Conservation (phyloP, 1,140 invertebrate genomes). For the Atta colombica region DNA sequence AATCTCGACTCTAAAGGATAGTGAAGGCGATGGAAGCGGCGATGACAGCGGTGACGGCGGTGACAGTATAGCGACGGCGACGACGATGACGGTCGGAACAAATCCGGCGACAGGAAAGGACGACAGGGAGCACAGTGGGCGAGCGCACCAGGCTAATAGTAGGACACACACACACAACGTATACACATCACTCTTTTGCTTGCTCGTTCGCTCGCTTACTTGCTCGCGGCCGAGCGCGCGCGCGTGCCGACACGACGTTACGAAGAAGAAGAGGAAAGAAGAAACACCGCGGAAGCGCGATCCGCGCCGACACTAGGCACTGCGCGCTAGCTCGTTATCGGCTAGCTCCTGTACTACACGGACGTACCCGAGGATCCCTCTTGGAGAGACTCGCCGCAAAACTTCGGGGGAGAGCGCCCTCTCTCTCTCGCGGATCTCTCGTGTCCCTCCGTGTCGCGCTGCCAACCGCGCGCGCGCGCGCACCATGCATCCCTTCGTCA, state of each 20-base stretch:
- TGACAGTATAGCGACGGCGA: too few species aligned
- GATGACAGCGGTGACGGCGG: background rate
- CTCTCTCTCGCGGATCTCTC: constrained; percentile 52
- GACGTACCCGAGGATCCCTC: constrained; percentile 69
- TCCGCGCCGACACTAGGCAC: constrained; percentile 70
- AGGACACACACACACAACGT: constrained; percentile 63
- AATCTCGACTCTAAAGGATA: background rate
- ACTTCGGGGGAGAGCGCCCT: constrained; percentile 68
- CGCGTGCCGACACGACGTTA: constrained; percentile 44
- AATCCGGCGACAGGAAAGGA: constrained; percentile 52
- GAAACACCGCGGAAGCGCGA: constrained; percentile 64
- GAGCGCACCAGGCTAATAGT: constrained; percentile 50
- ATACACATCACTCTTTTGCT: constrained; percentile 47
- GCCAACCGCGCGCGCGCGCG: constrained; percentile 53
- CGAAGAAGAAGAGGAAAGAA: constrained; percentile 44
- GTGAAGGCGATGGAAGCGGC: too few species aligned
- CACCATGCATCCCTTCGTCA: constrained; percentile 31
- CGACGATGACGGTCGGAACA: constrained; percentile 36
- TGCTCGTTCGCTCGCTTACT: constrained; percentile 9
- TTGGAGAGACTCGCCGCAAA: constrained; percentile 68
- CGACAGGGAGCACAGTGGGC: constrained; percentile 44
- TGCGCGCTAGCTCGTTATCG: constrained; percentile 67
- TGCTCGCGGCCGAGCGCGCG: constrained; percentile 49
- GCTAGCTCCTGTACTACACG: constrained; percentile 63
- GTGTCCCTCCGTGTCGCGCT: constrained; percentile 65